Percentiles rank a stretch among this genome's conserved stretches.
Evolutionary conservation across 2,113 vertebrate species (phyloP).

Genomic region (human (Homo sapiens)): DNA sequence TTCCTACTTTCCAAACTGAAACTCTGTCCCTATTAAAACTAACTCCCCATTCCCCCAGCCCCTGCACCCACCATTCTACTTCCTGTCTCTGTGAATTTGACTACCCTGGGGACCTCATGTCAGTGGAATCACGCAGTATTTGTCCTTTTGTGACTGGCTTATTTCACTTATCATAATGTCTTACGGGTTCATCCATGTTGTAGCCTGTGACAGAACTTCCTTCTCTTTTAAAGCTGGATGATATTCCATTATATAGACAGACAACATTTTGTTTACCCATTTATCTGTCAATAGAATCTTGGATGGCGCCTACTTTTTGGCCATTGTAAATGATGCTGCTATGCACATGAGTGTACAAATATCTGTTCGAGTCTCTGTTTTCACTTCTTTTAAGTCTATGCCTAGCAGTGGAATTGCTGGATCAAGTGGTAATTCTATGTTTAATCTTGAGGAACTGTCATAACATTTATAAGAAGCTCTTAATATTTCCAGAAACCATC

Average conservation of each 20-base stretch:
- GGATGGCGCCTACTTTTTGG: neutral
- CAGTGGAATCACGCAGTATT: accelerated
- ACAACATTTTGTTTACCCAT: accelerated
- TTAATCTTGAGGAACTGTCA: neutral
- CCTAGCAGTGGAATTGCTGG: neutral
- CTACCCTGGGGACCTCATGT: accelerated
- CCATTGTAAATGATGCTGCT: neutral
- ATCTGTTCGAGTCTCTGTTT: too few species aligned
- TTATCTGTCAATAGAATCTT: accelerated
- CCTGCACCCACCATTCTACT: accelerated
- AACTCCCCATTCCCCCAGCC: too few species aligned
- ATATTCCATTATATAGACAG: neutral
- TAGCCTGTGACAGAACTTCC: neutral
- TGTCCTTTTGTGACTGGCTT: neutral
- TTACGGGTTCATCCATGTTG: neutral
- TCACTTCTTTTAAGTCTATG: neutral
- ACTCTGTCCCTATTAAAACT: accelerated
- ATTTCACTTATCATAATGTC: neutral
- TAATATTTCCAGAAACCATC: neutral
- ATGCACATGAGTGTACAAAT: accelerated
- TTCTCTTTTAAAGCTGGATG: neutral
- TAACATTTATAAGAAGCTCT: neutral
- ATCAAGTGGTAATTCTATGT: too few species aligned
- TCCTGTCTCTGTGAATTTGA: neutral
- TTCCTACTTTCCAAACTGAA: neutral